A percentile compares a stretch with the other conserved stretches of the same genome.
phyloP scores from a whole-genome alignment of 1,140 invertebrate genomes.

The Camponotus vicinus region DNA sequence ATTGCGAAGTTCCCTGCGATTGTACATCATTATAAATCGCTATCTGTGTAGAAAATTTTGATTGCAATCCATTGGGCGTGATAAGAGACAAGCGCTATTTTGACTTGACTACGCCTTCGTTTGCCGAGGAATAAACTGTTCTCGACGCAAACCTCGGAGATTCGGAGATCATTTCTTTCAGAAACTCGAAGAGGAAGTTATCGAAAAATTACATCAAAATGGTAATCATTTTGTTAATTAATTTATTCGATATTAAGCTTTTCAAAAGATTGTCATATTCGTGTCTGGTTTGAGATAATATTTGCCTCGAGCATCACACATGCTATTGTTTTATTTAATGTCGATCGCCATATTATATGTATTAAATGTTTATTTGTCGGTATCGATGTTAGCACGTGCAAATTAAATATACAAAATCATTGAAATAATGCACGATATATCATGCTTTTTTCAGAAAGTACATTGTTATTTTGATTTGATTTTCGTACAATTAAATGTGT shows the following conservation, averaged over 20 bases:
- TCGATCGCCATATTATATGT: neutral
- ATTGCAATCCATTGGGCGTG: neutral
- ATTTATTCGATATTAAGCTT: neutral
- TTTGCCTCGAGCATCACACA: neutral
- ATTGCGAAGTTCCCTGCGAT: neutral
- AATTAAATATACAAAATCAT: neutral
- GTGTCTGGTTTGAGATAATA: neutral
- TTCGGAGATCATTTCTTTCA: no score
- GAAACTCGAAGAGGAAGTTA: neutral
- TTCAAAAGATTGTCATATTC: neutral
- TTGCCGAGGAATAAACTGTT: neutral
- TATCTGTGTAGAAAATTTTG: neutral
- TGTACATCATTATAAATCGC: neutral
- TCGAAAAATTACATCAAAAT: neutral
- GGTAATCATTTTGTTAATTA: constrained; percentile 36
- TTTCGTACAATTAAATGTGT: neutral
- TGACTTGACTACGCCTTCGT: neutral
- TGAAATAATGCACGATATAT: neutral
- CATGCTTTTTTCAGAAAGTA: neutral
- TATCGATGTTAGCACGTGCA: neutral
- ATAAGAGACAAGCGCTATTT: constrained; percentile 44
- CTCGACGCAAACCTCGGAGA: neutral
- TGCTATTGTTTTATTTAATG: neutral
- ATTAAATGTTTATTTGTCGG: neutral
- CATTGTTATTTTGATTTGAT: neutral